Base-by-base conservation (phyloP, 2,113 vertebrate species). In the Galemys pyrenaicus region DNA sequence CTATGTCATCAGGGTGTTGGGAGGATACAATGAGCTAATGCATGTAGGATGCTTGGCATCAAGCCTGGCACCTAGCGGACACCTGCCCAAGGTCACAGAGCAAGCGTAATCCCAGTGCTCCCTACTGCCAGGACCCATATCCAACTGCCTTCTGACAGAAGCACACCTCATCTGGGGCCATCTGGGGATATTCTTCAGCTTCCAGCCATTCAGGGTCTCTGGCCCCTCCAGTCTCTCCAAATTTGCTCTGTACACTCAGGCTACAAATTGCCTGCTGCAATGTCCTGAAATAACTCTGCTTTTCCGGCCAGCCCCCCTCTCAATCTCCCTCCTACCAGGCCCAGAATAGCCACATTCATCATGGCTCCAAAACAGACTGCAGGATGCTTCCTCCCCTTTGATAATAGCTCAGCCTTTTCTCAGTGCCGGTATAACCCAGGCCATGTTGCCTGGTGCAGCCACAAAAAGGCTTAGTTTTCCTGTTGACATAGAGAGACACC, bases 251-350 rank as follows among this genome's bases (percentile, higher is more conserved):
- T 64, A 24, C 24, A 67, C 65, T 35, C 91, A 13, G 80, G 89
- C 89, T 93, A 70, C 94, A 92, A 82, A 95, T n/a, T 80, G 95
- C 92, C 9, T 74, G 62, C 87, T 28, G 89, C 87, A 19, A 16
- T 71, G 65, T 93, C 96, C 95, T 89, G 92, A 97, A 97, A 97
- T 96, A 96, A 89, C 96, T 96, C 92, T 44, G 71, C 87, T 96
- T 60, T 96, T 96, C 97, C 28, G 95, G 92, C 93, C 95, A 87
- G 79, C 71, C 74, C 71, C 64, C 6, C 56, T 83, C 86, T 78
- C 73, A 49, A 15, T 28, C 41, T 93, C 92, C 96, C 96, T 96
- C 96, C 95, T 73, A 84, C 96, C 58, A 79, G 64, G 86, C 96
- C 89, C 65, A 81, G 96, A 97, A 96, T 96, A 97, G 94, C 96